Conservation (phyloP, 2,797 vertebrate genomes). For the Sebastes trivittatus region DNA sequence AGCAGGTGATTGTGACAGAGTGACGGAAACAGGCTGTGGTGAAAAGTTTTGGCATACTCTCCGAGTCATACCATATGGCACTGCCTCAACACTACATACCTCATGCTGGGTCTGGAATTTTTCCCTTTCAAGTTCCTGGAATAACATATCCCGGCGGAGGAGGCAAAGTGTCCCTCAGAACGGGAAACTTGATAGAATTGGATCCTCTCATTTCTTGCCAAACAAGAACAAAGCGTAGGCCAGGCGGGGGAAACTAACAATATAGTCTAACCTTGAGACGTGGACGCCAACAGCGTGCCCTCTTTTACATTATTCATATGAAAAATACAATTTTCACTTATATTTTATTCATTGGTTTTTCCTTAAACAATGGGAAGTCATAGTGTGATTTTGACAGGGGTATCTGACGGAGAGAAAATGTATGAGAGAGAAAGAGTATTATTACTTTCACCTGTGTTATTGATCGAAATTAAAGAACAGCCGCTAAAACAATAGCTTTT, state of each 20-base stretch:
- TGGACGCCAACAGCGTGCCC: conserved; percentile 70
- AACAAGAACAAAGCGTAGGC: conserved; percentile 71
- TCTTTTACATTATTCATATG: conserved; percentile 85
- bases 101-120: conserved; percentile 54
- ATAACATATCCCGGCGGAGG: conserved; percentile 50
- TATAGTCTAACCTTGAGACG: conserved; percentile 78
- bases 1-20: conserved; percentile 31
- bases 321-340: conserved; percentile 82
- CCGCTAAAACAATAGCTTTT: conserved; percentile 66
- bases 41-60: conserved; percentile 55
- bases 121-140: conserved; percentile 51
- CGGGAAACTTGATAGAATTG: conserved; percentile 64
- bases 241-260: conserved; percentile 62
- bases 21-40: conserved; percentile 38
- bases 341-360: conserved; percentile 87
- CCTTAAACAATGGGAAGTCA: conserved; percentile 76
- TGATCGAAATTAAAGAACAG: conserved; percentile 78
- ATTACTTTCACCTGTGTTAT: conserved; percentile 69
- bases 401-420: conserved; percentile 60
- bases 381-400: conserved; percentile 65
- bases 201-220: conserved; percentile 70
- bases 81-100: conserved; percentile 51
- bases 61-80: conserved; percentile 54
- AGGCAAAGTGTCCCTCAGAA: conserved; percentile 61
- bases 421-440: conserved; percentile 58